Conservation (phyloP, 2,113 vertebrate genomes). For the Aptenodytes patagonicus region DNA sequence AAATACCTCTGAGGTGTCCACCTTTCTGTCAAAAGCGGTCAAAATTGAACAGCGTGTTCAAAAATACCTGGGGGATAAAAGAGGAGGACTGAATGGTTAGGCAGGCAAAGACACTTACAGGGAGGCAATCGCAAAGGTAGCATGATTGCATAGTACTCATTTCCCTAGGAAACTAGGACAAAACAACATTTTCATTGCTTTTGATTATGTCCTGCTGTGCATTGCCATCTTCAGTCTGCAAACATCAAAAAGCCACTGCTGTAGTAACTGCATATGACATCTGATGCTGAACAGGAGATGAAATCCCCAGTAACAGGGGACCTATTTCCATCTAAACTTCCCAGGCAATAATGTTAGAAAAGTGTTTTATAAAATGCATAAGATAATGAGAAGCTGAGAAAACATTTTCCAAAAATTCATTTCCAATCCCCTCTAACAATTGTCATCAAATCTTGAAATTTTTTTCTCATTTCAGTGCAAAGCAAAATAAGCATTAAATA, state of each 20-base stretch:
- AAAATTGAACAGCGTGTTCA: neutral
- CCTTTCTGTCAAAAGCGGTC: neutral
- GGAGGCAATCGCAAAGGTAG: neutral
- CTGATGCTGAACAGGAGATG: neutral
- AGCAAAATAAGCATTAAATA: neutral
- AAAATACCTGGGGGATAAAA: neutral
- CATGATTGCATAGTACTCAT: neutral
- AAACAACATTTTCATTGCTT: constrained; percentile 2
- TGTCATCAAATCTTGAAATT: neutral
- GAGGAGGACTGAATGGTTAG: neutral
- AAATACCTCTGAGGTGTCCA: neutral
- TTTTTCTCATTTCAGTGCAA: neutral
- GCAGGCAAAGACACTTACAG: neutral
- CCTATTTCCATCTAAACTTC: neutral
- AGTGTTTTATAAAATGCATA: neutral
- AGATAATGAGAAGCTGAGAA: neutral
- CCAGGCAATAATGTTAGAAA: neutral
- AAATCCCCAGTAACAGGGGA: neutral
- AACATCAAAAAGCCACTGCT: constrained; percentile 27
- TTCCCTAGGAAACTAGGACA: constrained; percentile 15
- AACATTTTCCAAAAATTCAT: neutral
- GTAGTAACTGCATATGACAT: neutral
- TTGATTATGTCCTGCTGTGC: constrained; percentile 36
- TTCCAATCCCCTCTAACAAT: neutral
- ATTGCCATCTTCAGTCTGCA: neutral